Percentiles rank a stretch among this genome's conserved stretches.
phyloP scores from a whole-genome alignment of 2,797 vertebrate genomes.

The Novumbra hubbsi region DNA sequence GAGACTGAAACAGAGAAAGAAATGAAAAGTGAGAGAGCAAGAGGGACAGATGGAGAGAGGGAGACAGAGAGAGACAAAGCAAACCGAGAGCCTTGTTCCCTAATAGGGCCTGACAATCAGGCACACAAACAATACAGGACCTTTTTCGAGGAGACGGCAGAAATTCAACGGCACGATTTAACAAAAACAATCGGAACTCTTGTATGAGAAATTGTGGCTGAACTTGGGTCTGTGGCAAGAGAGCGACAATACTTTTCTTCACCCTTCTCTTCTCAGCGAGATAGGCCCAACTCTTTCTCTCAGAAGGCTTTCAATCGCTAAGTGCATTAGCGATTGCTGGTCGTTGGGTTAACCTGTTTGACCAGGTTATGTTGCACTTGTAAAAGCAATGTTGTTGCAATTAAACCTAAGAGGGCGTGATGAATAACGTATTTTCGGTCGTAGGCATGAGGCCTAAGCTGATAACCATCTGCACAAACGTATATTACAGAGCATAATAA shows the following conservation, averaged over 20 bases:
- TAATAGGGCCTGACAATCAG: slow-evolving; percentile 11
- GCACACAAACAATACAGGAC: slow-evolving; percentile 26
- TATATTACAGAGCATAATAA: too few species aligned
- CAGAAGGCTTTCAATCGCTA: background rate
- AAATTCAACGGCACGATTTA: slow-evolving; percentile 41
- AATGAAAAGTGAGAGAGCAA: background rate
- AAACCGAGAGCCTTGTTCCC: background rate
- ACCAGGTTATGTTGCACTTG: background rate
- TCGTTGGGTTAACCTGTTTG: background rate
- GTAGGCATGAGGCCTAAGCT: too few species aligned
- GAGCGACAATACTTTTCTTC: slow-evolving; percentile 2
- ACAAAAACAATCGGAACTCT: slow-evolving; percentile 30
- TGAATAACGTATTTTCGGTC: too few species aligned
- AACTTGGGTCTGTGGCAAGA: slow-evolving; percentile 7
- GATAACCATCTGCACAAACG: too few species aligned
- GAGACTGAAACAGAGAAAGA: background rate
- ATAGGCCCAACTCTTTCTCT: background rate
- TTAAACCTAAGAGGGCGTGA: too few species aligned
- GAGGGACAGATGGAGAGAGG: background rate
- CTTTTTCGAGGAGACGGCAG: slow-evolving; percentile 18
- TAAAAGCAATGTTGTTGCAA: background rate
- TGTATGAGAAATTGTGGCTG: slow-evolving; percentile 31
- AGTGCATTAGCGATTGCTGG: background rate
- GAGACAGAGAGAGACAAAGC: background rate
- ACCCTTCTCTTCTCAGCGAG: slow-evolving; percentile 4